These are phyloP conservation scores for Ivindomyrus marchei DNA, from an alignment of 2,113 vertebrate genomes.

Conservation along the genomic window DNA sequence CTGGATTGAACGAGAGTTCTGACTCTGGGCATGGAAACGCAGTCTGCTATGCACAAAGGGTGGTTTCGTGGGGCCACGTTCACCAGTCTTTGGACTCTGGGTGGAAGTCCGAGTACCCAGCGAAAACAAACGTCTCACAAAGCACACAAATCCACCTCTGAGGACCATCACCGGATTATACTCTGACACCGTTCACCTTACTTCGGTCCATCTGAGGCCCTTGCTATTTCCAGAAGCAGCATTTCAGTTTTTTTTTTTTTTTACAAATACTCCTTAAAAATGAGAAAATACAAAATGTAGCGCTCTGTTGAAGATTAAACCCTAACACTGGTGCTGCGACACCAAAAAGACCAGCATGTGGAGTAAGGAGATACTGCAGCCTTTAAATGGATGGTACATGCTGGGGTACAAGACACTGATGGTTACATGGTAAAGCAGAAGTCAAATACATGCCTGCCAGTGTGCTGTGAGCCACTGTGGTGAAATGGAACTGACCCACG, in stretches of 20 bases:
- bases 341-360: not conserved
- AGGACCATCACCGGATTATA: not conserved
- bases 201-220: not conserved
- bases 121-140: not conserved
- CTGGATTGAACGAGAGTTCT: not conserved
- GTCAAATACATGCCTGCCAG: conserved; percentile 50
- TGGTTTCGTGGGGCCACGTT: not conserved
- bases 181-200: not conserved
- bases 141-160: not conserved
- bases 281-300: not conserved
- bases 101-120: not conserved
- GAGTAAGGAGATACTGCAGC: not conserved
- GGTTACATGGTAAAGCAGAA: conserved; percentile 27
- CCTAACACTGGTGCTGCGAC: not conserved
- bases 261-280: not conserved
- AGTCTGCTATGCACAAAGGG: not conserved
- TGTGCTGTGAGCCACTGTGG: conserved; percentile 47
- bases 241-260: not conserved
- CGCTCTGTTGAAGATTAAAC: not conserved
- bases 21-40: not conserved
- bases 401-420: not conserved
- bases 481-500: conserved; percentile 56
- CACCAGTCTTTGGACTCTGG: not conserved
- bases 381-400: not conserved
- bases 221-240: not conserved